Conservation (phyloP, 2,888 invertebrate species). For the Ernsta delagoae region DNA sequence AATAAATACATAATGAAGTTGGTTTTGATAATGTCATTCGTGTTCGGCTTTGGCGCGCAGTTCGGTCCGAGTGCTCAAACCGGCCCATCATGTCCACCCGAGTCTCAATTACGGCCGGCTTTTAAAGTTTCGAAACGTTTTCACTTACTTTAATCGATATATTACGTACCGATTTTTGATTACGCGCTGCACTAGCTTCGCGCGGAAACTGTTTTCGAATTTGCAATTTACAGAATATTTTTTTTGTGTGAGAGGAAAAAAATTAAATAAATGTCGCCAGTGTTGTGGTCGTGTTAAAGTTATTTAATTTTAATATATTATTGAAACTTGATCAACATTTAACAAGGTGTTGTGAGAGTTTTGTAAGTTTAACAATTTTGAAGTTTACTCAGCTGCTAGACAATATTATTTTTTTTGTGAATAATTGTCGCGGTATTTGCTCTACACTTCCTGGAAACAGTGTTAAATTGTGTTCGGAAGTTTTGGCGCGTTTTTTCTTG, state of each 20-base stretch:
- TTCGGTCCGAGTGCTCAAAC: slow-evolving; percentile 41
- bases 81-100: slow-evolving; percentile 3
- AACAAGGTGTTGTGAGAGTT: not conserved
- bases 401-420: not conserved
- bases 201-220: slow-evolving; percentile 10
- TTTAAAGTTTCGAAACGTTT: slow-evolving; percentile 20
- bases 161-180: slow-evolving; percentile 3
- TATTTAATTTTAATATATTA: not conserved
- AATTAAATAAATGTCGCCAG: not conserved
- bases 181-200: slow-evolving; percentile 9
- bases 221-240: slow-evolving; percentile 1
- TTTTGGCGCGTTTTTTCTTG: slow-evolving; percentile 24
- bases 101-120: not conserved
- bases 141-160: slow-evolving; percentile 22
- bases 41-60: slow-evolving; percentile 43
- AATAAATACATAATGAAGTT: slow-evolving; percentile 62
- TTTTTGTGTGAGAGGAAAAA: not conserved
- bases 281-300: not conserved
- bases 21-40: slow-evolving; percentile 52
- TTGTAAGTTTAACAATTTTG: no score
- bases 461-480: not conserved
- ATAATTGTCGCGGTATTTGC: not conserved
- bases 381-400: slow-evolving; percentile 14
- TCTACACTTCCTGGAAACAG: not conserved
- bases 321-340: no score